Conservation (phyloP, 2,797 vertebrate genomes). For the Allobates femoralis region DNA sequence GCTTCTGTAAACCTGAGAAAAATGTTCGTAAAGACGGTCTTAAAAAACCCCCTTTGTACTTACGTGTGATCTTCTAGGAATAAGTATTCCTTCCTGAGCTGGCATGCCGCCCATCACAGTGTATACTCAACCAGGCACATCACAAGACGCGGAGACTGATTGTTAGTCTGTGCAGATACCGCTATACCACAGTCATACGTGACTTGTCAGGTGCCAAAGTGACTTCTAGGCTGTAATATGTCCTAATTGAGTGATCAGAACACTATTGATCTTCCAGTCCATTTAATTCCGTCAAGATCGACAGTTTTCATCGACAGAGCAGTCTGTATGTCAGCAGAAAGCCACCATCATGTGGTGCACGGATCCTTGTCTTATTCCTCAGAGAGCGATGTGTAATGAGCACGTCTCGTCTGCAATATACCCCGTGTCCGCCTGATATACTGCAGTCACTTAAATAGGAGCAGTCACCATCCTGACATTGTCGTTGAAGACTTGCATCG, state of each 20-base stretch:
- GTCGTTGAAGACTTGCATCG: background rate
- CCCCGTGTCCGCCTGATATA: background rate
- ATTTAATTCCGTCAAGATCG: slow-evolving; percentile 42
- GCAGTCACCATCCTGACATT: background rate
- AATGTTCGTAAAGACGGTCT: no score
- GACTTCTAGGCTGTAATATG: slow-evolving; percentile 44
- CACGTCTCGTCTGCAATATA: background rate
- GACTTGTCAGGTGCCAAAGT: slow-evolving; percentile 34
- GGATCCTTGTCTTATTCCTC: background rate
- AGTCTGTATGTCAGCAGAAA: slow-evolving; percentile 22
- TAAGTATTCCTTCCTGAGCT: background rate
- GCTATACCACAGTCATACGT: slow-evolving; percentile 31
- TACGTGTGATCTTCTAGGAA: background rate
- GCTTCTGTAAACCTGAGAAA: no score
- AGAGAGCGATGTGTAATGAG: slow-evolving; percentile 7
- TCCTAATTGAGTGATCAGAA: slow-evolving; percentile 62
- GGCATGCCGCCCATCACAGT: background rate
- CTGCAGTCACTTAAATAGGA: background rate
- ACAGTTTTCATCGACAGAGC: slow-evolving; percentile 21
- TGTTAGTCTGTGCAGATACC: slow-evolving; percentile 2
- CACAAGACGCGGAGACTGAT: background rate
- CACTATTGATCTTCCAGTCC: slow-evolving; percentile 48
- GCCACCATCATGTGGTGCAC: background rate
- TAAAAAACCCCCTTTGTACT: no score
- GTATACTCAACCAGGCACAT: background rate